Conservation (phyloP, 2,888 invertebrate genomes). For the Orthosia gracilis region DNA sequence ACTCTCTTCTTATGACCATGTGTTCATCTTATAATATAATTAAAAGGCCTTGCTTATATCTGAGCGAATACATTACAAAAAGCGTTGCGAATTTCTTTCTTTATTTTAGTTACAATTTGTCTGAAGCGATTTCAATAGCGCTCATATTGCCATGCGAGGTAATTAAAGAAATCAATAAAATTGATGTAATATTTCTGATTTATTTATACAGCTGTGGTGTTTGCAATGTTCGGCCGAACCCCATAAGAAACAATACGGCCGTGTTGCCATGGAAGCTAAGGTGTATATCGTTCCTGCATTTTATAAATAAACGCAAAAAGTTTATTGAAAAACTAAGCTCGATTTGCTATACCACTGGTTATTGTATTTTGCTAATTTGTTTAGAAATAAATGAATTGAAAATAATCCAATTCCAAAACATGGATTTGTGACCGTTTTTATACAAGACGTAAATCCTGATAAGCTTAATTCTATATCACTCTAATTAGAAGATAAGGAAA, state of each 20-base stretch:
- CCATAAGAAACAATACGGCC: conserved; percentile 81
- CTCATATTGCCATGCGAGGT: conserved; percentile 52
- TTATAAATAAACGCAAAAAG: conserved; percentile 28
- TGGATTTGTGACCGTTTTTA: conserved; percentile 8
- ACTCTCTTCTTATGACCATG: not conserved
- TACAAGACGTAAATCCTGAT: conserved; percentile 13
- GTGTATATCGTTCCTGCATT: conserved; percentile 81
- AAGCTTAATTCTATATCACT: conserved; percentile 15
- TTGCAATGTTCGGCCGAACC: conserved; percentile 70
- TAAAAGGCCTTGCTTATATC: not conserved
- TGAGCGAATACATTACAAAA: conserved; percentile 51
- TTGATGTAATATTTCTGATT: conserved; percentile 69
- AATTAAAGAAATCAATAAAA: conserved; percentile 43
- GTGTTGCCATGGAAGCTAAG: conserved; percentile 75
- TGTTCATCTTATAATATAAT: not conserved
- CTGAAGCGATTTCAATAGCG: conserved; percentile 47
- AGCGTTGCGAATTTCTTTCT: conserved; percentile 52
- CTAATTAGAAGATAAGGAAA: conserved; percentile 37
- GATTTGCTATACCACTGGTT: conserved; percentile 13
- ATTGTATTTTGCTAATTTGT: conserved; percentile 1
- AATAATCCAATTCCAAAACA: conserved; percentile 2
- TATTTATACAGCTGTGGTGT: conserved; percentile 79
- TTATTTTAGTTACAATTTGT: conserved; percentile 7
- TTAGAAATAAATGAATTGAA: conserved; percentile 6
- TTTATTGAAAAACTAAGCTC: conserved; percentile 10